Evolutionary conservation across 2,888 invertebrate genomes (phyloP).

Genomic region (Morinoia aosen): DNA sequence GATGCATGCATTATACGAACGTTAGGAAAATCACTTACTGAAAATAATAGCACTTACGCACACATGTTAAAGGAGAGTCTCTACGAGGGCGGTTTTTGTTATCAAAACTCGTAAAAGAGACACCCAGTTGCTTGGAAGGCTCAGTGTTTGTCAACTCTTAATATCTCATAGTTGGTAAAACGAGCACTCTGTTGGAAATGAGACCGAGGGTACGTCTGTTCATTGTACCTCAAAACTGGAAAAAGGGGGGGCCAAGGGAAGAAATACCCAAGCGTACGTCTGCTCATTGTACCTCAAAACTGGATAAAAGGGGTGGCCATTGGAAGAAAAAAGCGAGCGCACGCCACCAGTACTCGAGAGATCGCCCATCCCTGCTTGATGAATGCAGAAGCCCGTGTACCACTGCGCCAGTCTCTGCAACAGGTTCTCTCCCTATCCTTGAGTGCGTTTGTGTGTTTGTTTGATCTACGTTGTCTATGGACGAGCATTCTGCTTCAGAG

Average conservation of each 20-base stretch:
- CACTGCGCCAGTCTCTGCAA: not conserved
- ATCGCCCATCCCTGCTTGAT: not conserved
- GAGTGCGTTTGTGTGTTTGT: not conserved
- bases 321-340: not conserved
- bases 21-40: no score
- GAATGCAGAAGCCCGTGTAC: not conserved
- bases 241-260: not conserved
- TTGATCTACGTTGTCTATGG: slow-evolving; percentile 5
- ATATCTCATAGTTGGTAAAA: not conserved
- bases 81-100: no score
- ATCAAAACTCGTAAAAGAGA: no score
- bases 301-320: not conserved
- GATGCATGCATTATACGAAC: no score
- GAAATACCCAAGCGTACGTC: not conserved
- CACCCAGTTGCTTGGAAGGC: not conserved
- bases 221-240: not conserved
- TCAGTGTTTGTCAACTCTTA: not conserved
- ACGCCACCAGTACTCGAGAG: not conserved
- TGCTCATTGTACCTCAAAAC: not conserved
- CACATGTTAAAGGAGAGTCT: no score
- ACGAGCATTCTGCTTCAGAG: slow-evolving; percentile 29
- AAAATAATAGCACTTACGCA: no score
- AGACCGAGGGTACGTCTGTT: not conserved
- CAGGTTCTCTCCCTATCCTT: not conserved
- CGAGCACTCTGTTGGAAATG: no score